Evolutionary conservation across 1,140 invertebrate genomes (phyloP).

Genomic region (Sinonovacula constricta): DNA sequence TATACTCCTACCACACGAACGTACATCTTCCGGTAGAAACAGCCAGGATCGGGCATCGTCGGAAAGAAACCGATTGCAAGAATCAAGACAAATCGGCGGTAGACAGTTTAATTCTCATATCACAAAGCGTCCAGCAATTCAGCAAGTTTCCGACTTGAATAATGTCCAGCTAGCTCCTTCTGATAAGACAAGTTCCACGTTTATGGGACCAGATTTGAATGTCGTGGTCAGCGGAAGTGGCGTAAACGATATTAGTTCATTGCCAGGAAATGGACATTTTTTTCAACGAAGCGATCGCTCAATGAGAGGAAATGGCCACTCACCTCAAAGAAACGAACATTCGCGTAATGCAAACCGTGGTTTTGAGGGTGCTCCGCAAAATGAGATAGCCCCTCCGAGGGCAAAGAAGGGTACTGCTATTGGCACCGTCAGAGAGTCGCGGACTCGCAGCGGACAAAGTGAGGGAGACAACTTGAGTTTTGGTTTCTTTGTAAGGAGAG

Average conservation of each 20-base stretch:
- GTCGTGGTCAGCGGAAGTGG: no score
- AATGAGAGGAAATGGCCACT: not conserved
- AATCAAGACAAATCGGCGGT: conserved; percentile 9
- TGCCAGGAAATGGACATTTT: not conserved
- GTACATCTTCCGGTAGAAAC: not conserved
- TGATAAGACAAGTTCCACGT: not conserved
- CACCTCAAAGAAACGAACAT: not conserved
- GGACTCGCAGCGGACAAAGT: no score
- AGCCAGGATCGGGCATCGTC: no score
- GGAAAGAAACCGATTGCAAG: no score
- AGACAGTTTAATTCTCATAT: conserved; percentile 23
- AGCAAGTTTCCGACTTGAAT: conserved; percentile 12
- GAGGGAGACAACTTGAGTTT: no score
- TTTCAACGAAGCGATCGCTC: not conserved
- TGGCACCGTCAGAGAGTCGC: no score
- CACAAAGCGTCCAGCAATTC: not conserved
- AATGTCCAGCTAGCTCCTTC: not conserved
- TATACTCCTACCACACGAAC: not conserved
- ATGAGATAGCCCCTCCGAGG: no score
- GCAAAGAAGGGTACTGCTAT: not conserved
- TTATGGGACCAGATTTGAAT: no score
- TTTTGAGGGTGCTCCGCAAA: no score
- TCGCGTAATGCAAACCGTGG: not conserved
- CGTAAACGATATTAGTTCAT: no score
- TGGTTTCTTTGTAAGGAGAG: not conserved